phyloP scores from a whole-genome alignment of 37 sponge, comb jelly and placozoan species.

The Beroe forskalii region DNA sequence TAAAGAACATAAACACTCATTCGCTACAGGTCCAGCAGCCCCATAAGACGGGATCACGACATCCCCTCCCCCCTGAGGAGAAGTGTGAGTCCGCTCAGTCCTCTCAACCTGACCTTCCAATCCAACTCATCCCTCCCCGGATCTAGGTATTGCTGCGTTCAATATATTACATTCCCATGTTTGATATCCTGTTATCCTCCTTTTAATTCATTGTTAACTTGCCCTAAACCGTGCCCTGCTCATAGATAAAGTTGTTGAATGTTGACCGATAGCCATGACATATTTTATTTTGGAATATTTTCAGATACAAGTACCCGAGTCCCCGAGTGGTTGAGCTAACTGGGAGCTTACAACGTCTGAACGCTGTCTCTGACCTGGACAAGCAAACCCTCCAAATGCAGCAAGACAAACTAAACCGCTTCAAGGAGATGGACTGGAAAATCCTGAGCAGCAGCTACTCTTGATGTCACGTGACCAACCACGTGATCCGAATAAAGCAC shows the following conservation, averaged over 20 bases:
- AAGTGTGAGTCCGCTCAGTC: slow-evolving; percentile 44
- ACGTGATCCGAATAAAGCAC: no score
- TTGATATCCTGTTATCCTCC: no score
- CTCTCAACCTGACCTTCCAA: slow-evolving; percentile 43
- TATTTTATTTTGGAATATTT: no score
- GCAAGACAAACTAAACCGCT: slow-evolving; percentile 11
- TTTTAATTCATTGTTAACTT: no score
- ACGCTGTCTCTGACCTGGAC: slow-evolving; percentile 18
- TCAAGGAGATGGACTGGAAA: slow-evolving; percentile 36
- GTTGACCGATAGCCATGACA: no score
- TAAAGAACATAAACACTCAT: no score
- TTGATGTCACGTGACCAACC: no score
- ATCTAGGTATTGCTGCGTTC: not conserved
- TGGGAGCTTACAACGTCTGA: slow-evolving; percentile 29
- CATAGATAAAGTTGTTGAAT: no score
- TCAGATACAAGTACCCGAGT: slow-evolving; percentile 57
- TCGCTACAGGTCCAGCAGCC: slow-evolving; percentile 19
- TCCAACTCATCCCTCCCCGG: not conserved
- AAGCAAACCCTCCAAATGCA: slow-evolving; percentile 14
- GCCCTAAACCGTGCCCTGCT: no score
- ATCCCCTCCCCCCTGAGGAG: not conserved
- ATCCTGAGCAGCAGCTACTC: not conserved
- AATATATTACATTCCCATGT: no score
- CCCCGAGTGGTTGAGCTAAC: slow-evolving; percentile 25
- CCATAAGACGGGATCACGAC: not conserved